phyloP scores from a whole-genome alignment of 2,888 invertebrate species.

The Ypsolopha sequella region DNA sequence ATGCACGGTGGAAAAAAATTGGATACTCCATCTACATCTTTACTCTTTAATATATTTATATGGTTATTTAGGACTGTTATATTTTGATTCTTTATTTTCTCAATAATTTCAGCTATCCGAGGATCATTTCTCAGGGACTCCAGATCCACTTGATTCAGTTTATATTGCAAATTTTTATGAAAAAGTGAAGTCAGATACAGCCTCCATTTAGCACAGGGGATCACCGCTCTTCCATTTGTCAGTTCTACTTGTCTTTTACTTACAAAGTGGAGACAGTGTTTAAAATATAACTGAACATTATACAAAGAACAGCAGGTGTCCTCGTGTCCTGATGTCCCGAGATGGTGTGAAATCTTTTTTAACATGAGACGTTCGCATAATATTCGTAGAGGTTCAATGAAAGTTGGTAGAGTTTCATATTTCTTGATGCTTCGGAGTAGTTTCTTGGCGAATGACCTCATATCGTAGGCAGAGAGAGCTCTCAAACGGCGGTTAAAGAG shows the following conservation, averaged over 20 bases:
- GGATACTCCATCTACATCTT: conserved; percentile 49
- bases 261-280: conserved; percentile 64
- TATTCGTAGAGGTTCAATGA: conserved; percentile 28
- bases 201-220: conserved; percentile 72
- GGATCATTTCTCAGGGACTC: conserved; percentile 35
- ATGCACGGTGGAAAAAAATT: conserved; percentile 75
- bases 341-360: conserved; percentile 42
- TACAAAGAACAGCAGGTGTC: conserved; percentile 26
- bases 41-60: conserved; percentile 23
- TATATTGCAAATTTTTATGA: conserved; percentile 40
- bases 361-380: conserved; percentile 42
- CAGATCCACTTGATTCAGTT: conserved; percentile 31
- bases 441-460: conserved; percentile 46
- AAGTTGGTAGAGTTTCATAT: conserved; percentile 15
- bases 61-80: conserved; percentile 17
- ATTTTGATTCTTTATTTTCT: conserved; percentile 27
- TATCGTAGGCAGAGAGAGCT: conserved; percentile 35
- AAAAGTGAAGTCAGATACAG: conserved; percentile 57
- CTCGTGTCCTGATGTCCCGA: conserved; percentile 26
- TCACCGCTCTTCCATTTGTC: conserved; percentile 52
- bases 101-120: conserved; percentile 37
- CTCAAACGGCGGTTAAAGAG: conserved; percentile 35
- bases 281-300: conserved; percentile 62
- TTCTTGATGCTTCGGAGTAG: conserved; percentile 36
- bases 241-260: conserved; percentile 63